Base-by-base conservation (phyloP, 1,140 invertebrate species). In the Drosophila funebris region DNA sequence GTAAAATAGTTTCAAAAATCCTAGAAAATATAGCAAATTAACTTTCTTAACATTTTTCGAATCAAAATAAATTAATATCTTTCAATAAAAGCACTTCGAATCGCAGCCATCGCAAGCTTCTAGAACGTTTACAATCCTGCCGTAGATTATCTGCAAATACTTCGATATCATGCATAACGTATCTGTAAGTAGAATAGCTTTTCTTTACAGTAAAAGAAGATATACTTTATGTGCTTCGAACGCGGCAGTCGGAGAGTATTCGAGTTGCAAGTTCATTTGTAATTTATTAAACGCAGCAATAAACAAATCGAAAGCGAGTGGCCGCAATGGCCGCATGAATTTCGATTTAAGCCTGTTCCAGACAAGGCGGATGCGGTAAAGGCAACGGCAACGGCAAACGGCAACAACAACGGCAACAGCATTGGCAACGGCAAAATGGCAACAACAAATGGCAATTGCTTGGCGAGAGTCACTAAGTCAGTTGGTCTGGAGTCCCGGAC, bases 301-400 rank as follows among this genome's bases (percentile, higher is more conserved):
- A 85, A 87, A 85, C 82, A 85, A 87, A 85, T 85, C 82, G 82
- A 85, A 81, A 78, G 70, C 82, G 78, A 85, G 63, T 69, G 78
- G 69, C 58, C 62, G 44, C 80, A 79, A 61, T 76, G 67, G 60
- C 72, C 66, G 82, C 69, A 81, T 87, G 79, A 82, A 78, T 85
- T 76, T 78, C 78, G 78, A 75, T 87, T 64, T 87, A 85, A 78
- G 82, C 76, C 76, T 52, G 43, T 54, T 36, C 36, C 67, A 68
- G 44, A 46, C 48, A 50, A 39, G 53, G 20, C 13, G 37, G 22
- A 16, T 37, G 18, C 14, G 20, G 24, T 9, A 18, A 16, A 36
- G 53, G 18, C 8, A 43, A 20, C 7, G 36, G 1, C 18, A 48
- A 43, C 39, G 18, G 14, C n/a, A 52, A 33, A 52, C 14, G 24